A percentile compares a stretch with the other conserved stretches of the same genome.
phyloP scores from a whole-genome alignment of 1,140 invertebrate genomes.

The Solen grandis region DNA sequence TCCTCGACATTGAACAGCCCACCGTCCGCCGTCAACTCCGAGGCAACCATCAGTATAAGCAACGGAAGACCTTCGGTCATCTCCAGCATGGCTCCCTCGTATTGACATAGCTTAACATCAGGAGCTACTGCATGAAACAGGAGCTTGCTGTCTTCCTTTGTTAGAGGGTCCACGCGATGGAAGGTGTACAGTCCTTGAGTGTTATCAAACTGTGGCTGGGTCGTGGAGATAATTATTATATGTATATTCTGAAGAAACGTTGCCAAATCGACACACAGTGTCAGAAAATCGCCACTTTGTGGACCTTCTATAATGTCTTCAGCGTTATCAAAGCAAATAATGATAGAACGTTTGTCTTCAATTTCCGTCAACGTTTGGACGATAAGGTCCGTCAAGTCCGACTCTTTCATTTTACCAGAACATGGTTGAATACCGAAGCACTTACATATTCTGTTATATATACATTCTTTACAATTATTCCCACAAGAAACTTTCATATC shows the following conservation, averaged over 20 bases:
- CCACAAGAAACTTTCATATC: not conserved
- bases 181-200: not conserved
- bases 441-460: too few species aligned
- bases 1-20: slow-evolving; percentile 15
- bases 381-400: slow-evolving; percentile 7
- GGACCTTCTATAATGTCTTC: slow-evolving; percentile 30
- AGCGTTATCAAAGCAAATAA: slow-evolving; percentile 32
- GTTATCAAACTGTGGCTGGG: slow-evolving; percentile 5
- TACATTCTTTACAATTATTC: not conserved
- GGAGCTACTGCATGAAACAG: not conserved
- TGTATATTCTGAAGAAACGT: not conserved
- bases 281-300: slow-evolving; percentile 1
- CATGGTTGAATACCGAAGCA: too few species aligned
- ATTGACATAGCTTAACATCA: slow-evolving; percentile 8
- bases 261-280: not conserved
- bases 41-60: slow-evolving; percentile 20
- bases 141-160: not conserved
- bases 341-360: not conserved
- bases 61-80: slow-evolving; percentile 39
- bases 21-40: slow-evolving; percentile 22
- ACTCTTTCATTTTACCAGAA: too few species aligned
- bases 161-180: slow-evolving; percentile 1
- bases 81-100: slow-evolving; percentile 15
- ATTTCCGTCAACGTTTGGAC: not conserved
- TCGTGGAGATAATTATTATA: slow-evolving; percentile 23